These are phyloP conservation scores for Alcis repandata DNA, from an alignment of 2,888 invertebrate species.

Conservation along the genomic window DNA sequence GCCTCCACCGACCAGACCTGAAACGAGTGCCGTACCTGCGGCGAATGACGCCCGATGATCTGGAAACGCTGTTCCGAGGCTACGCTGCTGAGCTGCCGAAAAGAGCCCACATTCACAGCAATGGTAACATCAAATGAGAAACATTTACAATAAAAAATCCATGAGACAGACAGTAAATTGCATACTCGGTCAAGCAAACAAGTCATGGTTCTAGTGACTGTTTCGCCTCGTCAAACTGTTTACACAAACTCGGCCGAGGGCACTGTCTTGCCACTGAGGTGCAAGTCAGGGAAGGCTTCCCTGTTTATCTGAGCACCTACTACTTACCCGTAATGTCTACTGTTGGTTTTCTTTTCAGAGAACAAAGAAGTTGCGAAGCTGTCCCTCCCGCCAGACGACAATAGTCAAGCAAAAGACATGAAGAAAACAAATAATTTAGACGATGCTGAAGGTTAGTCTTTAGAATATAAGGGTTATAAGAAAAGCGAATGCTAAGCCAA, in stretches of 20 bases:
- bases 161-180: too few species aligned
- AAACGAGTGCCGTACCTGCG: conserved; percentile 79
- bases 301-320: too few species aligned
- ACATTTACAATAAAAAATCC: background rate
- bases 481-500: too few species aligned
- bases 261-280: too few species aligned
- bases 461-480: conserved; percentile 24
- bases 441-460: conserved; percentile 50
- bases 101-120: conserved; percentile 46
- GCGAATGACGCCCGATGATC: conserved; percentile 76
- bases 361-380: conserved; percentile 42
- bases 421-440: conserved; percentile 45
- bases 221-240: too few species aligned
- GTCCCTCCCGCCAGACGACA: conserved; percentile 50
- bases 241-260: too few species aligned
- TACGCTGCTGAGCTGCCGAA: conserved; percentile 69
- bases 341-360: conserved; percentile 47
- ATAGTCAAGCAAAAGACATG: conserved; percentile 42
- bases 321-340: too few species aligned
- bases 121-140: conserved; percentile 46
- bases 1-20: conserved; percentile 79
- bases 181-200: too few species aligned
- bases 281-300: too few species aligned
- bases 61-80: conserved; percentile 75
- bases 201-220: too few species aligned